Evolutionary conservation across 2,888 invertebrate genomes (phyloP).

Genomic region (Monoplex corrugatus): DNA sequence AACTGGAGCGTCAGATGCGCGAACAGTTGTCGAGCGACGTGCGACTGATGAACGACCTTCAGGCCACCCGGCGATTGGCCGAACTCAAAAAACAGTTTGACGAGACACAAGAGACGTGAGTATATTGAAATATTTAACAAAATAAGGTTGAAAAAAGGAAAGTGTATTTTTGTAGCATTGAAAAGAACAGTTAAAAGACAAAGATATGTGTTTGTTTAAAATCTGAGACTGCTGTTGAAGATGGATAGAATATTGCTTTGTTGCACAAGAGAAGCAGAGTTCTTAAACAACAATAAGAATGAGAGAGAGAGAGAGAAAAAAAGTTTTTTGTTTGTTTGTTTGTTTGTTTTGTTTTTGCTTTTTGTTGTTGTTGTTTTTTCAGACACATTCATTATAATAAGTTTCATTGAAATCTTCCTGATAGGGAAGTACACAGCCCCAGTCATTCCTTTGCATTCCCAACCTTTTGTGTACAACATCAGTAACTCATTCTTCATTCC

Average conservation of each 20-base stretch:
- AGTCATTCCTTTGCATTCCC: too few species aligned
- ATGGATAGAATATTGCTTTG: too few species aligned
- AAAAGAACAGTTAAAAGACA: too few species aligned
- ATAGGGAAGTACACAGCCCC: too few species aligned
- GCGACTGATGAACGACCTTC: constrained; percentile 78
- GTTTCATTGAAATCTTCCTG: too few species aligned
- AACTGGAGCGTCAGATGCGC: constrained; percentile 77
- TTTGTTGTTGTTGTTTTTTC: background rate
- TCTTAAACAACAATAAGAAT: background rate
- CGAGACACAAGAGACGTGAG: constrained; percentile 80
- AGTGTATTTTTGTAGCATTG: too few species aligned
- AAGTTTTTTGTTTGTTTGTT: background rate
- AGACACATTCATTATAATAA: background rate
- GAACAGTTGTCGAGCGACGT: constrained; percentile 76
- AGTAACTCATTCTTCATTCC: too few species aligned
- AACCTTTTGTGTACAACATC: too few species aligned
- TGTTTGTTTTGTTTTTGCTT: background rate
- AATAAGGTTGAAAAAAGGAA: too few species aligned
- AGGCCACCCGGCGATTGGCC: constrained; percentile 78
- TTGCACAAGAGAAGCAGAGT: too few species aligned
- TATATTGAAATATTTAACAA: too few species aligned
- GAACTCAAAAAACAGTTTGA: constrained; percentile 81
- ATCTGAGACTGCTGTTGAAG: too few species aligned
- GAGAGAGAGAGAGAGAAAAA: background rate
- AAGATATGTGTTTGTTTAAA: background rate